Evolutionary conservation across 2,888 invertebrate genomes (phyloP).

Genomic region (Stenodera caucasica): DNA sequence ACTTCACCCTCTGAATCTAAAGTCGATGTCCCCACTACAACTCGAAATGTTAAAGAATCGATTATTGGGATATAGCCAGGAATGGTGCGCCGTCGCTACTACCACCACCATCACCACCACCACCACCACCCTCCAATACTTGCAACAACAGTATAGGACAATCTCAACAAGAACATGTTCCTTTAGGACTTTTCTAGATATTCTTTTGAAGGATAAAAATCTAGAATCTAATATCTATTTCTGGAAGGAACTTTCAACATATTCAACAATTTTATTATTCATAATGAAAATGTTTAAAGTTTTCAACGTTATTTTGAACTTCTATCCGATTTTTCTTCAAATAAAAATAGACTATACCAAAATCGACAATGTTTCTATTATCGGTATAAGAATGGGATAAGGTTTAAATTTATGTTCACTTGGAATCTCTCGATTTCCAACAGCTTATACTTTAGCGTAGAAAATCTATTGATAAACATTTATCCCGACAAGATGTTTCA

Average conservation of each 20-base stretch:
- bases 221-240: no score
- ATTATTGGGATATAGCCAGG: conserved; percentile 18
- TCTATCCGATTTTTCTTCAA: no score
- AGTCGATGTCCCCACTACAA: background rate
- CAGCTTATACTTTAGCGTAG: no score
- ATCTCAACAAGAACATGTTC: background rate
- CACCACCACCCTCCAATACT: background rate
- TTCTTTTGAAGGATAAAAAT: no score
- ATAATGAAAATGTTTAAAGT: no score
- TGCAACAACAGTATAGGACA: background rate
- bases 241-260: no score
- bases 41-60: conserved; percentile 13
- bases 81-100: conserved; percentile 20
- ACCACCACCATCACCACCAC: background rate
- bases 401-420: background rate
- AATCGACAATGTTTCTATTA: background rate
- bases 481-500: no score
- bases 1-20: background rate
- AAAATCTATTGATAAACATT: no score
- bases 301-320: no score
- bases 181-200: background rate
- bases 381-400: background rate
- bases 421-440: background rate
- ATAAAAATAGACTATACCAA: no score
- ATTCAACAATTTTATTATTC: no score